Evolutionary conservation across 2,888 invertebrate species (phyloP).

Genomic region (Calliscelio sp.): DNA sequence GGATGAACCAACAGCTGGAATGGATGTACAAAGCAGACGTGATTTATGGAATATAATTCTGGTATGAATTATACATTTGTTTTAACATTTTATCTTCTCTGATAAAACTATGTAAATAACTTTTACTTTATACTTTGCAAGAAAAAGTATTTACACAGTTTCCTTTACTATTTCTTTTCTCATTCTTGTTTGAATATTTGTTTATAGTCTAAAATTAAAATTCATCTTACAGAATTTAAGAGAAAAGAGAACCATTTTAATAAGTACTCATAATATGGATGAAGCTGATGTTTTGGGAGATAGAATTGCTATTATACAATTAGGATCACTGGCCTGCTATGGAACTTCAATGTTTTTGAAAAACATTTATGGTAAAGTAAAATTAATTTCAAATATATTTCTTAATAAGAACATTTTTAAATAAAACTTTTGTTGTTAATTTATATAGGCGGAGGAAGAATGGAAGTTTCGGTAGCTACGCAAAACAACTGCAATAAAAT

Average conservation of each 20-base stretch:
- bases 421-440: too few relatives aligned
- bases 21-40: conserved; percentile 95
- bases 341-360: conserved; percentile 95
- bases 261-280: conserved; percentile 98
- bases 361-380: conserved; percentile 87
- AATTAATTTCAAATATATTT: background rate
- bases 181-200: conserved; percentile 66
- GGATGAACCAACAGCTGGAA: conserved; percentile 95
- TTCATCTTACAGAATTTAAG: conserved; percentile 88
- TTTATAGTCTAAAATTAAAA: too few relatives aligned
- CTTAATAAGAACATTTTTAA: too few relatives aligned
- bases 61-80: conserved; percentile 81
- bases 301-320: conserved; percentile 94
- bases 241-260: conserved; percentile 91
- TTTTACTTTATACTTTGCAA: too few relatives aligned
- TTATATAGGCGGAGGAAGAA: conserved; percentile 80
- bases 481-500: conserved; percentile 80
- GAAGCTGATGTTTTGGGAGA: conserved; percentile 97
- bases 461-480: conserved; percentile 82
- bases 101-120: too few relatives aligned
- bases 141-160: too few relatives aligned
- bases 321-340: conserved; percentile 91
- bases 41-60: conserved; percentile 95
- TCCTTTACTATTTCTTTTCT: too few relatives aligned
- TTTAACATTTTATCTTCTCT: conserved; percentile 66